Evolutionary conservation across 2,888 invertebrate species (phyloP).

Genomic region (Agrotis exclamationis): DNA sequence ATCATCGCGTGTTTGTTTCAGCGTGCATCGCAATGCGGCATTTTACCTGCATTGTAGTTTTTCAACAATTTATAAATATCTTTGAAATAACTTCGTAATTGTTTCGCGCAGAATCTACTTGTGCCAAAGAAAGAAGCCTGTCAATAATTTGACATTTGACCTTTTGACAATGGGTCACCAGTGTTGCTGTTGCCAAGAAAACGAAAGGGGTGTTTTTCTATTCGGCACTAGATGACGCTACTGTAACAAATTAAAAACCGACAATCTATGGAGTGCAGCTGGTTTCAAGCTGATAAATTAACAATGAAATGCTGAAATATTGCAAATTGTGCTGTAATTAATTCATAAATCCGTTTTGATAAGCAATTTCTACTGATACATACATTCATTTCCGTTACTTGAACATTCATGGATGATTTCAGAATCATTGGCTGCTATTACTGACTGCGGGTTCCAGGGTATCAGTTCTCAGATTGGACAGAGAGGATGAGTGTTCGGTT

Average conservation of each 20-base stretch:
- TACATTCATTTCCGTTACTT: too few relatives aligned
- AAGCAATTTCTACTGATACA: not conserved
- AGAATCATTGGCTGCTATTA: too few relatives aligned
- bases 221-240: constrained; percentile 5
- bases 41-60: constrained; percentile 88
- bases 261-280: constrained; percentile 24
- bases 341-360: too few relatives aligned
- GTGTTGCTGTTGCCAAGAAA: constrained; percentile 25
- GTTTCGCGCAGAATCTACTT: constrained; percentile 76
- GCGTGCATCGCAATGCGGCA: constrained; percentile 87
- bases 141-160: constrained; percentile 27
- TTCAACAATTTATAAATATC: constrained; percentile 79
- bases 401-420: too few relatives aligned
- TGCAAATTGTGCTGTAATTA: not conserved
- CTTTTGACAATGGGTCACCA: constrained; percentile 8
- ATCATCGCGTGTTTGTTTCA: constrained; percentile 70
- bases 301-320: not conserved
- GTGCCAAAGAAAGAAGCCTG: constrained; percentile 55
- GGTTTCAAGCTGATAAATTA: not conserved
- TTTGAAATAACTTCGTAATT: constrained; percentile 63
- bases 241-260: not conserved
- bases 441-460: not conserved
- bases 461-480: too few relatives aligned
- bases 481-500: not conserved
- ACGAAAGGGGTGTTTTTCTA: not conserved